Evolutionary conservation across 2,113 vertebrate genomes (phyloP), one percentile per base, ranked within the genome.

Genomic region (Melanerpes formicivorus): DNA sequence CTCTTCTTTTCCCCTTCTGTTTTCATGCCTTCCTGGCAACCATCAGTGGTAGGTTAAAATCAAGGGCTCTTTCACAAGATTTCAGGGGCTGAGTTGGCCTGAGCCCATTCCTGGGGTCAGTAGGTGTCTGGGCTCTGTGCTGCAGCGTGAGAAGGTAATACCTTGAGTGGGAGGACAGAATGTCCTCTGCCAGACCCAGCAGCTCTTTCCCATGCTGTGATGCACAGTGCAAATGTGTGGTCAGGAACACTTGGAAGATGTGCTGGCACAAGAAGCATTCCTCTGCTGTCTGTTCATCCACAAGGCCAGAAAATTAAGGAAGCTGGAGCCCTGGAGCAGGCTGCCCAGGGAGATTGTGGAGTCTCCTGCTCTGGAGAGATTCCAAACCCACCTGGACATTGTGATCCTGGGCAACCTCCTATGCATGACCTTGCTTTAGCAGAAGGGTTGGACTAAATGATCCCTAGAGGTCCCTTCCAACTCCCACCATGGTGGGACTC

Each of bases 131-230:
- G 92, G 87, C n/a, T 80, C 54, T 2, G 1, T 10, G 58, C 42
- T 69, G 32, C 18, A 1, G 0, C 0, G 0, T 4, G 71, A 79
- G 58, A 74, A 81, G 9, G 62, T 52, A 81, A 21, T 30, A 81
- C 11, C n/a, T 23, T 1, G 9, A 8, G 21, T 26, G n/a, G 11
- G 19, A 48, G 73, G 23, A 34, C 69, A 30, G 19, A 11, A 11
- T 69, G 59, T 82, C 5, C 73, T 75, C 77, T 71, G 67, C 22
- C 72, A 70, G 30, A 58, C 30, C 52, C 7, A 10, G 40, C 3
- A 26, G 29, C 69, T 63, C 42, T 32, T 79, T 32, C 46, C 48
- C 0, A 0, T 46, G 32, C 58, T 29, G 10, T 7, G 60, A 55
- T 64, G 46, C 60, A 84, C 70, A 21, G 10, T 4, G 58, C 9